A percentile compares a stretch with the other conserved stretches of the same genome.
These are phyloP conservation scores for Osmoderma eremita DNA, from an alignment of 2,888 invertebrate genomes.

Conservation along the genomic window DNA sequence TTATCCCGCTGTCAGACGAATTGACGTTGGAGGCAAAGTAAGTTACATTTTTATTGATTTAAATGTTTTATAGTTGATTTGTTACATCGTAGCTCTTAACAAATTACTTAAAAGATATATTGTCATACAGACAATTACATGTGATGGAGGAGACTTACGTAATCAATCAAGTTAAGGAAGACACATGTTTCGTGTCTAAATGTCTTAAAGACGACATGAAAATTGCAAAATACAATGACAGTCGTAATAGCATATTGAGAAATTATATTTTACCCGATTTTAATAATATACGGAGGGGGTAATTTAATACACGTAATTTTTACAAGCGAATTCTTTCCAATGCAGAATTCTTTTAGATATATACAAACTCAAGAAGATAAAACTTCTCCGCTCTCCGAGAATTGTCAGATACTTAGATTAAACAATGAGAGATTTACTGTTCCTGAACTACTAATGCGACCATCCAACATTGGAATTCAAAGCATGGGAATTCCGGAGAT, in stretches of 20 bases:
- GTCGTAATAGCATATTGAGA: slow-evolving; percentile 77
- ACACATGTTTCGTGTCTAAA: slow-evolving; percentile 91
- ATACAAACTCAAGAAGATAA: slow-evolving; percentile 55
- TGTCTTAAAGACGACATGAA: slow-evolving; percentile 85
- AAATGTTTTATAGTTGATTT: slow-evolving; percentile 8
- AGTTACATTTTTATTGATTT: background rate
- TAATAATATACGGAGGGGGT: slow-evolving; percentile 87
- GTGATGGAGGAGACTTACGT: slow-evolving; percentile 99
- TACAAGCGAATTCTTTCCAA: background rate
- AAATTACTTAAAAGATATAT: slow-evolving; percentile 96
- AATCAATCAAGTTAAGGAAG: slow-evolving; percentile 98
- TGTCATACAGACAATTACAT: slow-evolving; percentile 95
- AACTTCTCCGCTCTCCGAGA: slow-evolving; percentile 56
- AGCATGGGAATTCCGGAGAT: slow-evolving; percentile 94
- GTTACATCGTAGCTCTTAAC: slow-evolving; percentile 69
- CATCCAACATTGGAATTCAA: slow-evolving; percentile 92
- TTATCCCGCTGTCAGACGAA: slow-evolving; percentile 77
- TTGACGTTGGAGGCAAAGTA: slow-evolving; percentile 93
- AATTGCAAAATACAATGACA: slow-evolving; percentile 69
- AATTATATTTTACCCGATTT: slow-evolving; percentile 98
- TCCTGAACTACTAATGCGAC: slow-evolving; percentile 94
- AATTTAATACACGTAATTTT: slow-evolving; percentile 44
- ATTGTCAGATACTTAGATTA: slow-evolving; percentile 79
- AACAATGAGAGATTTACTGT: slow-evolving; percentile 95
- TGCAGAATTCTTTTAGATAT: slow-evolving; percentile 47